Conservation (phyloP, 1,140 invertebrate genomes). For the Aphis gossypii region DNA sequence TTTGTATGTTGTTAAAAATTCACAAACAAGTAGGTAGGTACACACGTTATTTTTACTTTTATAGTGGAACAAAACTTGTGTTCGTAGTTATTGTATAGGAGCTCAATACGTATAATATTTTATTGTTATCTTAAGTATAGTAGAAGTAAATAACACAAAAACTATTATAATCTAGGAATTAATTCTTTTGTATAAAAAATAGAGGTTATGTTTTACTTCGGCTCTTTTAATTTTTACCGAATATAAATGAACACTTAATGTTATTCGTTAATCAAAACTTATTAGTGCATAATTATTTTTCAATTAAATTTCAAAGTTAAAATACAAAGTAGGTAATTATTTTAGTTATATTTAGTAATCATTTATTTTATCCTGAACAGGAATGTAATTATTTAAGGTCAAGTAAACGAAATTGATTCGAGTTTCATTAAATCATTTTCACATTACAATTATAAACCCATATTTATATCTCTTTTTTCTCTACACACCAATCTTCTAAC, state of each 20-base stretch:
- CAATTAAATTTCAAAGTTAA: too few species aligned
- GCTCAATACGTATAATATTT: not conserved
- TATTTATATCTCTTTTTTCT: not conserved
- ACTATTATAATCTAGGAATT: not conserved
- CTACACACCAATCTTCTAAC: not conserved
- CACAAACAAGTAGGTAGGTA: not conserved
- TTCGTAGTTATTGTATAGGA: not conserved
- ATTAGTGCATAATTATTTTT: too few species aligned
- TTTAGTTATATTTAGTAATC: too few species aligned
- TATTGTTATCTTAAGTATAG: not conserved
- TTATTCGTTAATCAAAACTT: too few species aligned
- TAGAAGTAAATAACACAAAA: not conserved
- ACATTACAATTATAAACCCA: not conserved
- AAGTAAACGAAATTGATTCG: not conserved
- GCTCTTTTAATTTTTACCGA: not conserved
- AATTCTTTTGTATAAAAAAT: not conserved
- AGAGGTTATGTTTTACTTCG: not conserved
- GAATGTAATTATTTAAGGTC: not conserved
- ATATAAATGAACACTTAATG: too few species aligned
- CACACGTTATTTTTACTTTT: not conserved
- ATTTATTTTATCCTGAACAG: not conserved
- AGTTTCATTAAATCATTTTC: not conserved
- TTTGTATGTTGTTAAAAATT: slow-evolving; percentile 11
- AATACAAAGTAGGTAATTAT: too few species aligned
- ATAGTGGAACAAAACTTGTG: not conserved